These are phyloP conservation scores for Cosmorhoe ocellata DNA, from an alignment of 2,888 invertebrate species.

Conservation along the genomic window DNA sequence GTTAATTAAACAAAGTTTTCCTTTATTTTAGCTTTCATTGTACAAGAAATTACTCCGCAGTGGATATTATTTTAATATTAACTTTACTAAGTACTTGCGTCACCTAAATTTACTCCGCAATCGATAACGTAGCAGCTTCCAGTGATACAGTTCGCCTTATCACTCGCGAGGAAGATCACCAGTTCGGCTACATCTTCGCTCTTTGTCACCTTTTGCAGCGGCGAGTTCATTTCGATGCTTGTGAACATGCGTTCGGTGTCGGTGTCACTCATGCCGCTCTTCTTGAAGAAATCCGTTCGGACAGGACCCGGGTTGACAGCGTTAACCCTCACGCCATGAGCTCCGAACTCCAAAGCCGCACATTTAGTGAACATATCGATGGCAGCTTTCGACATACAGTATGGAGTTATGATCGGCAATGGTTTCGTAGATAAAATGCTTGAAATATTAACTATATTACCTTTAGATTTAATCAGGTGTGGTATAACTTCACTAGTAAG, in stretches of 20 bases:
- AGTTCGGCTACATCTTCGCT: constrained; percentile 61
- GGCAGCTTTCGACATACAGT: constrained; percentile 69
- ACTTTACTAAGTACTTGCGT: constrained; percentile 36
- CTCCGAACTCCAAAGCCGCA: constrained; percentile 55
- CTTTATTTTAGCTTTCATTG: constrained; percentile 36
- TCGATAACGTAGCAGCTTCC: constrained; percentile 59
- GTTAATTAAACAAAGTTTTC: constrained; percentile 39
- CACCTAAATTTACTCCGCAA: constrained; percentile 58
- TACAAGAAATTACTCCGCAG: constrained; percentile 31
- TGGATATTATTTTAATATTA: constrained; percentile 36
- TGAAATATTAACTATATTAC: constrained; percentile 64
- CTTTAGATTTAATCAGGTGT: constrained; percentile 53
- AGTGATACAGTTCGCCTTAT: constrained; percentile 58
- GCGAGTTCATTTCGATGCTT: constrained; percentile 43
- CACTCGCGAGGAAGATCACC: constrained; percentile 60
- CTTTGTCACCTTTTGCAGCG: constrained; percentile 51
- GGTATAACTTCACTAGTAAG: constrained; percentile 56
- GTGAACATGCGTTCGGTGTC: constrained; percentile 48
- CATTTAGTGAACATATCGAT: constrained; percentile 68
- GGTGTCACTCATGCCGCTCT: constrained; percentile 52
- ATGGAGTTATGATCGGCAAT: constrained; percentile 51
- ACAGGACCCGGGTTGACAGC: constrained; percentile 66
- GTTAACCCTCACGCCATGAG: constrained; percentile 63
- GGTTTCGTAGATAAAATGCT: constrained; percentile 57
- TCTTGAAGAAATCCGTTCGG: constrained; percentile 56